Base-by-base conservation (phyloP, 1,140 invertebrate genomes). In the Wiebesia pumilae region DNA sequence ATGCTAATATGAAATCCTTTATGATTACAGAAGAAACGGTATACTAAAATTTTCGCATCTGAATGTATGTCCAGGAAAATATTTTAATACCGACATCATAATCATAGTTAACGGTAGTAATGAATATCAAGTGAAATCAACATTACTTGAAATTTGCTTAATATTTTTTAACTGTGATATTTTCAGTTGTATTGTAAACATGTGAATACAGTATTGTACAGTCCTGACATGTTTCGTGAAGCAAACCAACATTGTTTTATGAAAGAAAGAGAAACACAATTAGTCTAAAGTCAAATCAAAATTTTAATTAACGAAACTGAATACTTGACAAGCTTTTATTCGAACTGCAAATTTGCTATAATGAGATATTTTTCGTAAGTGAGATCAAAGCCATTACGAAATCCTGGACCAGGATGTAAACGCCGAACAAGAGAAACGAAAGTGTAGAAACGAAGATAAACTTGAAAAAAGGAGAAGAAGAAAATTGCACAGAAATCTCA, bases 301-400 rank as follows among this genome's bases (percentile, higher is more conserved):
- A 51, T 85, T 85, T 85, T 85, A 85, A 85, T 85, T 85, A 85
- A 85, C 77, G 77, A 73, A 77, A 77, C 73, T 62, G 77, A 83
- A 54, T 6, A 54, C 69, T 38, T 38, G 38, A 7, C 71, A 43
- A 67, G 12, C 54, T 78, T 27, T 51, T 19, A 27, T 38, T 75
- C 40, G 43, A 27, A 75, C 73, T 80, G 27, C 51, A 87, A 87
- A 54, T 84, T 80, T 38, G 43, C 62, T 27, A 83, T 87, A 81
- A 87, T 84, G 65, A 81, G 83, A 87, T 81, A 84, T 84, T 75
- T 81, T 67, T 85, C 62, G 54, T 79, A 80, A 80, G 78, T 80
- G 86, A 83, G 86, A 87, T 84, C 69, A 87, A 82, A 87, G 83
- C 67, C 40, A 75, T 75, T 75, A 43, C 40, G 71, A 10, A 27